Conservation (phyloP, 2,113 vertebrate genomes). For the Leptobrachium leishanense region DNA sequence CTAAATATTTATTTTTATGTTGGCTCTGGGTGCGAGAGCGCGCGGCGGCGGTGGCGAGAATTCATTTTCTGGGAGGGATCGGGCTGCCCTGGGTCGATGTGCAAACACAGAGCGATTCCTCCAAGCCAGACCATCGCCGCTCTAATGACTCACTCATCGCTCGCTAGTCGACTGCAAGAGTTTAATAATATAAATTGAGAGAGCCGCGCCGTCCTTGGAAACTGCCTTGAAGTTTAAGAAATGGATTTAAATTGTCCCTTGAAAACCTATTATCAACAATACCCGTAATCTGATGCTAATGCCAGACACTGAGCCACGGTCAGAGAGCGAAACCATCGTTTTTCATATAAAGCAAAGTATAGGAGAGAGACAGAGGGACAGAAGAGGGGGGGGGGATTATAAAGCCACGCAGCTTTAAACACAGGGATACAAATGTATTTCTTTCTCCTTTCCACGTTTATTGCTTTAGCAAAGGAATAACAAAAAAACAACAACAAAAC, state of each 20-base stretch:
- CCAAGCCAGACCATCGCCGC: not conserved
- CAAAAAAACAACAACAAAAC: too few species aligned
- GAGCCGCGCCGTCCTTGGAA: conserved; percentile 16
- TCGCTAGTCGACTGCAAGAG: not conserved
- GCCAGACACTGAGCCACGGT: conserved; percentile 34
- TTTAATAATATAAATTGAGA: conserved; percentile 15
- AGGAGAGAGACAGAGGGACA: not conserved
- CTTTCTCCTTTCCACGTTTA: conserved; percentile 2
- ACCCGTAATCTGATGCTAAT: conserved; percentile 21
- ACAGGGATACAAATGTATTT: not conserved
- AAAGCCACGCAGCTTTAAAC: not conserved
- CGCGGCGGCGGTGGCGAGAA: not conserved
- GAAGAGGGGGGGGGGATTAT: not conserved
- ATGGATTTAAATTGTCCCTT: conserved; percentile 31
- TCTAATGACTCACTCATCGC: not conserved
- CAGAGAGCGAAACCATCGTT: rapidly evolving
- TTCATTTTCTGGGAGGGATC: too few species aligned
- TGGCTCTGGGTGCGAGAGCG: rapidly evolving
- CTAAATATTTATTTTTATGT: not conserved
- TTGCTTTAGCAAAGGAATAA: not conserved
- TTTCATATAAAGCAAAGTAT: not conserved
- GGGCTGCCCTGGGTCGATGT: not conserved
- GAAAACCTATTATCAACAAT: conserved; percentile 39
- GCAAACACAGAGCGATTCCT: not conserved
- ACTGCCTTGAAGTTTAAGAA: conserved; percentile 36